Base-by-base conservation (phyloP, 2,797 vertebrate species). In the Holocentrus rufus region DNA sequence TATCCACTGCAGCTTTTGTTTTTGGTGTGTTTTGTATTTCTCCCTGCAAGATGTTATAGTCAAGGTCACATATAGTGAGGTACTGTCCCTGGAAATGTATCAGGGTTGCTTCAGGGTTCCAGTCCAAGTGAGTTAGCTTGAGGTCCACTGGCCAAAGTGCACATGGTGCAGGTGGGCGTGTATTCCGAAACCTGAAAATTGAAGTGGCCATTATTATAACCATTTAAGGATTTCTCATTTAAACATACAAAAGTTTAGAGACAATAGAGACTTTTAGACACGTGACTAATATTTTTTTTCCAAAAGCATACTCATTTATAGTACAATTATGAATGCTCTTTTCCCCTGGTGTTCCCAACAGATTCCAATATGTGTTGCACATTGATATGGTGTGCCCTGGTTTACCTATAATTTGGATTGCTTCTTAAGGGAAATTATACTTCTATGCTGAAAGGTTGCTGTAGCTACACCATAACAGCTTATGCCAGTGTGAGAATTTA, bases 31-130 rank as follows among this genome's bases (percentile, higher is more conserved):
- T 93, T 10, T 98, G 95, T 70, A 99, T 93, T 92, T 97, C 95
- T 44, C 85, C 91, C 57, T 97, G 95, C 42, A 98, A 82, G 85
- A 96, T 95, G 71, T 92, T 93, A 80, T 98, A 99, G 88, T 99
- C 96, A 80, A 95, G 90, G n/a, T 97, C 96, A 89, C 90, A 95
- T 71, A 88, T 86, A 58, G 66, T 79, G 0, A 87, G 90, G 84
- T 89, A 87, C 27, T 93, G 94, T 70, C 94, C 97, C 88, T 96
- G 95, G 87, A 99, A 98, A 78, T 93, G 92, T 80, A 99, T 90
- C 59, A 98, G 80, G 30, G 93, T 83, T 7, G 94, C 93, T 62
- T 94, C 92, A 0, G 93, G 86, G 83, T 90, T 88, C 89, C 95
- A 97, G 80, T 96, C 94, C 81, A 95, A 44, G 57, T 85, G 92